A percentile compares a stretch with the other conserved stretches of the same genome.
Conservation (phyloP, 1,140 invertebrate genomes). For the Drosophila pallidifrons region DNA sequence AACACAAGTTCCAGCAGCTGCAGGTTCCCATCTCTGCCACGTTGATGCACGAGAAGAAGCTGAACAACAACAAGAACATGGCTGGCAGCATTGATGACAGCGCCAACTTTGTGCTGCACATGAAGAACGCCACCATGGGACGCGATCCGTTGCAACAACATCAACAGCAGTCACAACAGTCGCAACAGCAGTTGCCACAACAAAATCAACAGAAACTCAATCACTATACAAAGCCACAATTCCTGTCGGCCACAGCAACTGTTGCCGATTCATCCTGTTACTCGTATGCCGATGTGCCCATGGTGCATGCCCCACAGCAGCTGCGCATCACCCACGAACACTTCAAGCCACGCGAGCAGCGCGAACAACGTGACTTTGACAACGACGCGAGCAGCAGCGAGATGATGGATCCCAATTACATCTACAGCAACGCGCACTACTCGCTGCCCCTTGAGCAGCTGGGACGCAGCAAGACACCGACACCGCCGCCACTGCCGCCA, state of each 20-base stretch:
- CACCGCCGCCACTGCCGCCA: conserved; percentile 79
- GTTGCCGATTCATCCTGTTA: conserved; percentile 80
- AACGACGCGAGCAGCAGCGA: conserved; percentile 59
- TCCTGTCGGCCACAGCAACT: conserved; percentile 67
- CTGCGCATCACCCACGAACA: conserved; percentile 73
- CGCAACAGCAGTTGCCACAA: conserved; percentile 15
- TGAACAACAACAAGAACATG: conserved; percentile 65
- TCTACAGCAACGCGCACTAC: conserved; percentile 82
- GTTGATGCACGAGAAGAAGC: conserved; percentile 74
- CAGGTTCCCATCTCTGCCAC: conserved; percentile 77
- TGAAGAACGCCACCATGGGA: conserved; percentile 67
- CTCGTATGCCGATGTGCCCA: conserved; percentile 80
- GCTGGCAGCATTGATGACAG: conserved; percentile 69
- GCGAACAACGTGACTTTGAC: conserved; percentile 50
- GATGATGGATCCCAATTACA: conserved; percentile 79
- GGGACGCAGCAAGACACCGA: conserved; percentile 72
- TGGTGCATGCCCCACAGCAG: conserved; percentile 68
- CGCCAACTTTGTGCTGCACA: conserved; percentile 75
- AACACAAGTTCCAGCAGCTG: conserved; percentile 80
- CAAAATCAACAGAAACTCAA: conserved; percentile 58
- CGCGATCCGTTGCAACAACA: conserved; percentile 41
- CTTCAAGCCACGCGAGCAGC: conserved; percentile 67
- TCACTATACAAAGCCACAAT: conserved; percentile 82
- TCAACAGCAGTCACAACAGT: conserved; percentile 40
- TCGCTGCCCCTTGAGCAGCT: conserved; percentile 80